Percentiles rank a stretch among this genome's conserved stretches.
Conservation (phyloP, 2,113 vertebrate genomes). For the Pygoscelis antarcticus region DNA sequence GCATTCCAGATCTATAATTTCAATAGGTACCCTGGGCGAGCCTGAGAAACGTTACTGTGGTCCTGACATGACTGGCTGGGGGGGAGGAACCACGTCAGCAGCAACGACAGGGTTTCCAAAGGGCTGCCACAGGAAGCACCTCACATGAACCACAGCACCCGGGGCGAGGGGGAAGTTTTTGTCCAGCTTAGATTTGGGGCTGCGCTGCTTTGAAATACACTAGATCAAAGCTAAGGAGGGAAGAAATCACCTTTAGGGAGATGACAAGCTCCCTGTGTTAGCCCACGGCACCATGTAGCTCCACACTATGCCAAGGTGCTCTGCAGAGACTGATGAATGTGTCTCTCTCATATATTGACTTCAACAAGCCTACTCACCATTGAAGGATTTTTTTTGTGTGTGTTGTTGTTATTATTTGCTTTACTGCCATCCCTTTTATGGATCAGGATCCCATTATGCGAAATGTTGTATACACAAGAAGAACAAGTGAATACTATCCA, state of each 20-base stretch:
- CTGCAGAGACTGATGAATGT: background rate
- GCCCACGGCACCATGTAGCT: background rate
- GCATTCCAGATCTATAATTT: conserved; percentile 57
- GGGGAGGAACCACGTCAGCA: background rate
- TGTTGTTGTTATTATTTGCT: background rate
- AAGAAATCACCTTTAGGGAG: background rate
- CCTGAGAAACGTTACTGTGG: background rate
- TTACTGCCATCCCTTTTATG: background rate
- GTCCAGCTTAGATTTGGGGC: background rate
- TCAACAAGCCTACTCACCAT: background rate
- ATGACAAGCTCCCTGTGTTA: background rate
- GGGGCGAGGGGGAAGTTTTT: background rate
- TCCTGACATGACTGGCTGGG: background rate
- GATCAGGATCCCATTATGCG: background rate
- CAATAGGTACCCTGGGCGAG: conserved; percentile 5
- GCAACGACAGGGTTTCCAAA: background rate
- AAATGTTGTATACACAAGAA: background rate
- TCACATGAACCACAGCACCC: background rate
- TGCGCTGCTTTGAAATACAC: background rate
- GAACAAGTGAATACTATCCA: background rate
- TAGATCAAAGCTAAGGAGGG: background rate
- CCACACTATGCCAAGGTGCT: background rate
- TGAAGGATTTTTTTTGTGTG: background rate
- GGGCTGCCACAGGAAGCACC: background rate
- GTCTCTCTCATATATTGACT: background rate